A percentile compares a stretch with the other conserved stretches of the same genome.
These are phyloP conservation scores for Heliconius hermathena DNA, from an alignment of 1,140 invertebrate species.

Conservation along the genomic window DNA sequence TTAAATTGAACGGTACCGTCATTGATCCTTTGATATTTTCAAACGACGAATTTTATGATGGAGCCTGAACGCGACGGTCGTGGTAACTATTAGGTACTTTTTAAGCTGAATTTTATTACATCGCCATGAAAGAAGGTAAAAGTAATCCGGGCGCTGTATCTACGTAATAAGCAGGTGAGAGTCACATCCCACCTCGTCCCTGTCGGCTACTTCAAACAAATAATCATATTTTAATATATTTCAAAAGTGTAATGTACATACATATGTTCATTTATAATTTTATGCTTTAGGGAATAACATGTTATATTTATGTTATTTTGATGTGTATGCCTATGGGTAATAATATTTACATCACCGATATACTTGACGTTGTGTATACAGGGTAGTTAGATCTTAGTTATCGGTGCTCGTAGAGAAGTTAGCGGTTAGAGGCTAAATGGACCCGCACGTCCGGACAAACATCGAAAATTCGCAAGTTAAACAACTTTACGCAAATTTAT, in stretches of 20 bases:
- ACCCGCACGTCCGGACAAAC: constrained; percentile 76
- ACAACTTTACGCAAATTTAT: constrained; percentile 79
- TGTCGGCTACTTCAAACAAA: constrained; percentile 33
- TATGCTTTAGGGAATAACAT: neutral
- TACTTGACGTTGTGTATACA: constrained; percentile 13
- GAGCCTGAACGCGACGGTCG: constrained; percentile 34
- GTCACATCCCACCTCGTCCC: constrained; percentile 26
- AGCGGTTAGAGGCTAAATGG: constrained; percentile 69
- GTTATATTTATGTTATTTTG: neutral
- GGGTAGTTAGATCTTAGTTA: constrained; percentile 40
- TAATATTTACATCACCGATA: neutral
- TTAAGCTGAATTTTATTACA: constrained; percentile 81
- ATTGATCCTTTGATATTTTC: constrained; percentile 21
- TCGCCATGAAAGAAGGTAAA: constrained; percentile 76
- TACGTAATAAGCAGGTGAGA: constrained; percentile 43
- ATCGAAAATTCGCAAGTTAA: constrained; percentile 73
- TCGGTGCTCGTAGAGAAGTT: constrained; percentile 53
- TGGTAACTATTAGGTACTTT: constrained; percentile 64
- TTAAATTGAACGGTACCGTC: constrained; percentile 3
- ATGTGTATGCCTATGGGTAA: neutral
- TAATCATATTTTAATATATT: constrained; percentile 27
- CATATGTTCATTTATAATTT: neutral
- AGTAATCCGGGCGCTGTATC: constrained; percentile 46
- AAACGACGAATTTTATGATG: constrained; percentile 17
- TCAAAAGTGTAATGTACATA: neutral